Conservation (phyloP, 2,888 invertebrate genomes). For the Achlya flavicornis region DNA sequence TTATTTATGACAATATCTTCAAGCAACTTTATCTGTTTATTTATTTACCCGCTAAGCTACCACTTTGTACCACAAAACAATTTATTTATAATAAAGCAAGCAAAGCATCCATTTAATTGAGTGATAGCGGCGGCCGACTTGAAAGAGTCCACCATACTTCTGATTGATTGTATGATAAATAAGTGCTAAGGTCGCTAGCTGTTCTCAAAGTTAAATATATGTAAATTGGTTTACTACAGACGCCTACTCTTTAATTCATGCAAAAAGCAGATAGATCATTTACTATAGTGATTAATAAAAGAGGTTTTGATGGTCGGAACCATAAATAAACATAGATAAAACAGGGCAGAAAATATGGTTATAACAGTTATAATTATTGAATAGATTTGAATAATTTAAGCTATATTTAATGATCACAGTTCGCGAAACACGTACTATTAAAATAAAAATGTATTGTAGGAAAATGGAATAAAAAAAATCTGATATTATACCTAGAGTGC, state of each 20-base stretch:
- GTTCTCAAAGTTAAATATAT: neutral
- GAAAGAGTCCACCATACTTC: neutral
- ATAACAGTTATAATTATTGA: too few species aligned
- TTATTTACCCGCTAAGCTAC: neutral
- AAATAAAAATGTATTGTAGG: too few species aligned
- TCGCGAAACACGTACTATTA: too few species aligned
- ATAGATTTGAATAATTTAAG: too few species aligned
- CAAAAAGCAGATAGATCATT: neutral
- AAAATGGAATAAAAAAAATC: too few species aligned
- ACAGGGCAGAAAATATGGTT: neutral
- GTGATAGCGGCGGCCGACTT: slow-evolving; percentile 18
- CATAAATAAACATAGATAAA: neutral
- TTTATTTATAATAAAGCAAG: neutral
- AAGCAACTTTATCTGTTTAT: too few species aligned
- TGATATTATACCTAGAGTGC: too few species aligned
- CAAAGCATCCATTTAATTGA: slow-evolving; percentile 2
- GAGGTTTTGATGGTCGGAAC: neutral
- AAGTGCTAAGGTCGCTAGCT: neutral
- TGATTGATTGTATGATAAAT: neutral
- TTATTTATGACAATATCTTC: too few species aligned
- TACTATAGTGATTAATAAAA: neutral
- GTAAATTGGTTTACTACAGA: neutral
- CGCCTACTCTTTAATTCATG: neutral
- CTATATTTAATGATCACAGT: too few species aligned
- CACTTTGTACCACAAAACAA: neutral